Evolutionary conservation across 2,113 vertebrate species (phyloP).

Genomic region (Rhinolophus ferrumequinum): DNA sequence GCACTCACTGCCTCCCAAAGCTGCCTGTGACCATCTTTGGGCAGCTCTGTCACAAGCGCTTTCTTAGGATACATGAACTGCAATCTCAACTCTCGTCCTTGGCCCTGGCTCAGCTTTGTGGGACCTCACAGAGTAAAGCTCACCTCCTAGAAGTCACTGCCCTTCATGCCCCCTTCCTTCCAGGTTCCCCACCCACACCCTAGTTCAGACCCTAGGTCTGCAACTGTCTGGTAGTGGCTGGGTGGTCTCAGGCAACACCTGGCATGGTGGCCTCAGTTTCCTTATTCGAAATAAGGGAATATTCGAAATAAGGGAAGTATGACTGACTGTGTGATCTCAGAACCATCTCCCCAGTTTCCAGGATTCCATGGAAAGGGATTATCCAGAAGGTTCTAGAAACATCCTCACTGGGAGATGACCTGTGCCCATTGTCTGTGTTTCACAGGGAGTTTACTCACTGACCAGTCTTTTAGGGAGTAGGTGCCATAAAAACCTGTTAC

Average conservation of each 20-base stretch:
- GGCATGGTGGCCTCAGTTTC: background rate
- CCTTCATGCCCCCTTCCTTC: background rate
- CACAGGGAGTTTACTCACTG: background rate
- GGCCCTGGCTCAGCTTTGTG: background rate
- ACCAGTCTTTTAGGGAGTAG: background rate
- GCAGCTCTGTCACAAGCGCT: background rate
- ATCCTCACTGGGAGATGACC: background rate
- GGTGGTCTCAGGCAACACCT: background rate
- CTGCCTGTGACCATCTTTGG: slow-evolving; percentile 50
- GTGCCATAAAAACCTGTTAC: background rate
- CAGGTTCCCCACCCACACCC: background rate
- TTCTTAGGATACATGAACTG: background rate
- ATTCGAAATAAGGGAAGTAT: background rate
- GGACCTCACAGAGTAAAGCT: background rate
- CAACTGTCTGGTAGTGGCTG: background rate
- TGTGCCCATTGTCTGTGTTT: background rate
- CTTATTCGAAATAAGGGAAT: slow-evolving; percentile 18
- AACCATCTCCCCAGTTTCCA: background rate
- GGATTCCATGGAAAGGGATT: slow-evolving; percentile 15
- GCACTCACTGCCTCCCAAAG: background rate
- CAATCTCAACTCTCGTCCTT: background rate
- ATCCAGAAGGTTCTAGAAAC: slow-evolving; percentile 22
- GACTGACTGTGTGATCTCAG: background rate
- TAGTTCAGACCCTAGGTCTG: background rate
- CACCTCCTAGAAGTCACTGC: background rate